These are phyloP conservation scores for Todiramphus saurophagus DNA, from an alignment of 2,113 vertebrate genomes.

Conservation along the genomic window DNA sequence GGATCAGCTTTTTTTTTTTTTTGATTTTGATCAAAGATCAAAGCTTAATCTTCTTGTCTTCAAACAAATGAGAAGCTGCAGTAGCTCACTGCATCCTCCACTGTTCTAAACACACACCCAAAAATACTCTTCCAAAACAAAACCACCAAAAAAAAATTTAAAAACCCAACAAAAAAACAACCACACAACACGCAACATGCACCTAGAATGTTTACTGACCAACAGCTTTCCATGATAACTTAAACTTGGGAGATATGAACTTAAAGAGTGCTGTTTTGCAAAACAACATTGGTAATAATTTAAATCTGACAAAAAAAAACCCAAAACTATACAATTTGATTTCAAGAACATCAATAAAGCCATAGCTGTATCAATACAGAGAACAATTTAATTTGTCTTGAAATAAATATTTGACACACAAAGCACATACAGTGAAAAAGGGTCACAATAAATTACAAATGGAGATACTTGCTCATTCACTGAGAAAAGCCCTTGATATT, in stretches of 20 bases:
- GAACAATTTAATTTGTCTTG: conserved; percentile 76
- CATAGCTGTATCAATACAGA: conserved; percentile 70
- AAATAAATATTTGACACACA: conserved; percentile 80
- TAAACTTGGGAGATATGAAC: neutral
- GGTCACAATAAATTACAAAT: conserved; percentile 78
- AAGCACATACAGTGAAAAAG: conserved; percentile 72
- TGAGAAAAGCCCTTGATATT: conserved; percentile 78
- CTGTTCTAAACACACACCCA: neutral
- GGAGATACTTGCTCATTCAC: conserved; percentile 73
- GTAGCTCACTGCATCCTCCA: neutral
- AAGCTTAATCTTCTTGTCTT: neutral
- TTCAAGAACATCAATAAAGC: conserved; percentile 73
- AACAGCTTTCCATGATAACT: neutral
- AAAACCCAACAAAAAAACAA: neutral
- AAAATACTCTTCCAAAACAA: neutral
- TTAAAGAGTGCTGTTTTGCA: conserved; percentile 37
- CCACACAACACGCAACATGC: neutral
- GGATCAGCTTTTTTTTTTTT: neutral
- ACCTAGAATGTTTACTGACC: neutral
- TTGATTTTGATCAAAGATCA: neutral
- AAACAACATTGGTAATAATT: conserved; percentile 46
- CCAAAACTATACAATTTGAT: conserved; percentile 39
- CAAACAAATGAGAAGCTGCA: neutral
- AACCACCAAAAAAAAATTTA: neutral
- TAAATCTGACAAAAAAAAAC: conserved; percentile 39